phyloP scores from a whole-genome alignment of 2,797 vertebrate genomes.

The Zenarchopterus dispar region DNA sequence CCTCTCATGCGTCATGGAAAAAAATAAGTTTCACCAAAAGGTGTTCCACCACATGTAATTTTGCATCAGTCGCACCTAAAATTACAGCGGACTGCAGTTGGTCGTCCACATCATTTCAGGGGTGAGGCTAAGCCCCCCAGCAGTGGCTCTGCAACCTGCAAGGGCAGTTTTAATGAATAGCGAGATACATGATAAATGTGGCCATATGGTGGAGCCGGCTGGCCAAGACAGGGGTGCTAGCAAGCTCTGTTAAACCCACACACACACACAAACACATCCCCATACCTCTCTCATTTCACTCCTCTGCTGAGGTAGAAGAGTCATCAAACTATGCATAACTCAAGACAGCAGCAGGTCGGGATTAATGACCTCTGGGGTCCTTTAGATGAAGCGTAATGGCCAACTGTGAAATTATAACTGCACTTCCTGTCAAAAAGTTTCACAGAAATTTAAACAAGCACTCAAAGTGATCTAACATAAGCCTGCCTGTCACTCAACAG shows the following conservation, averaged over 20 bases:
- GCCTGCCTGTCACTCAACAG: constrained; percentile 52
- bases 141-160: constrained; percentile 78
- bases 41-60: neutral
- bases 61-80: constrained; percentile 45
- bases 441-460: constrained; percentile 54
- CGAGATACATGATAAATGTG: constrained; percentile 85
- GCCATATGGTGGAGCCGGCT: constrained; percentile 85
- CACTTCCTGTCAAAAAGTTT: constrained; percentile 73
- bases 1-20: constrained; percentile 3
- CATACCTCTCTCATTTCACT: constrained; percentile 56
- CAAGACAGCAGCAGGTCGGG: constrained; percentile 75
- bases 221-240: constrained; percentile 79
- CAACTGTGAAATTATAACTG: constrained; percentile 61
- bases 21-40: constrained; percentile 16
- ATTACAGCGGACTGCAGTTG: constrained; percentile 53
- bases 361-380: constrained; percentile 75
- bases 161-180: constrained; percentile 85
- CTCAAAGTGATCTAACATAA: constrained; percentile 28
- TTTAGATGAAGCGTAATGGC: constrained; percentile 65
- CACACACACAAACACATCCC: constrained; percentile 25
- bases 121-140: constrained; percentile 73
- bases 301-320: constrained; percentile 64
- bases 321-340: constrained; percentile 69
- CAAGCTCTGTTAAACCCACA: constrained; percentile 59
- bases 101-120: constrained; percentile 51